These are phyloP conservation scores for Cremastinae sp. DNA, from an alignment of 2,888 invertebrate species.

Conservation along the genomic window DNA sequence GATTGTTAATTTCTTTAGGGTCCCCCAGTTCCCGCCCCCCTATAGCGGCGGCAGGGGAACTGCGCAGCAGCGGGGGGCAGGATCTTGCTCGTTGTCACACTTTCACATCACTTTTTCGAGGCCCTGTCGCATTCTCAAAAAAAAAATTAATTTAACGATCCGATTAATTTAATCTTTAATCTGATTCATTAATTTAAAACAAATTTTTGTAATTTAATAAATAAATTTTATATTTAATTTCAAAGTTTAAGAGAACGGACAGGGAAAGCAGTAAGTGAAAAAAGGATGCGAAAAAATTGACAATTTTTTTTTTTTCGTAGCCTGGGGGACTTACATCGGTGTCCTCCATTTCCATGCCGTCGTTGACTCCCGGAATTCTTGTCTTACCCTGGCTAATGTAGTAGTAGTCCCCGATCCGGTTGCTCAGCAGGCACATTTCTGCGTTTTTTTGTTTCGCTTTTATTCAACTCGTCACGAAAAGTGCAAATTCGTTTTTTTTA, in stretches of 20 bases:
- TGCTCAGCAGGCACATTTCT: slow-evolving; percentile 91
- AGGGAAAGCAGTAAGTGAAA: slow-evolving; percentile 37
- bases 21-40: slow-evolving; percentile 77
- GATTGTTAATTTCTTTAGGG: slow-evolving; percentile 53
- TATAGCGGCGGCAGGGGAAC: slow-evolving; percentile 76
- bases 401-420: slow-evolving; percentile 93
- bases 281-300: slow-evolving; percentile 59
- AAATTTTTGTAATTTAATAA: neutral
- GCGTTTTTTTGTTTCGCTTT: slow-evolving; percentile 76
- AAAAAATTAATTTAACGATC: neutral
- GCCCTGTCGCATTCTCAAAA: slow-evolving; percentile 12
- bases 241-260: slow-evolving; percentile 15
- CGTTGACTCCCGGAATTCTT: slow-evolving; percentile 97
- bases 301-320: slow-evolving; percentile 57
- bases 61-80: slow-evolving; percentile 77
- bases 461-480: slow-evolving; percentile 28
- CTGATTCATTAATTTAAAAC: neutral
- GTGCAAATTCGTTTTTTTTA: slow-evolving; percentile 1
- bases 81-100: slow-evolving; percentile 63
- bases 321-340: slow-evolving; percentile 89
- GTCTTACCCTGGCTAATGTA: slow-evolving; percentile 97
- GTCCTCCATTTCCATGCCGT: slow-evolving; percentile 92
- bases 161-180: neutral
- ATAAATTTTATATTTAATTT: neutral
- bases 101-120: slow-evolving; percentile 44